Conservation (phyloP, 53 echinoderm and acorn worm genomes). For the Henricia sp. region DNA sequence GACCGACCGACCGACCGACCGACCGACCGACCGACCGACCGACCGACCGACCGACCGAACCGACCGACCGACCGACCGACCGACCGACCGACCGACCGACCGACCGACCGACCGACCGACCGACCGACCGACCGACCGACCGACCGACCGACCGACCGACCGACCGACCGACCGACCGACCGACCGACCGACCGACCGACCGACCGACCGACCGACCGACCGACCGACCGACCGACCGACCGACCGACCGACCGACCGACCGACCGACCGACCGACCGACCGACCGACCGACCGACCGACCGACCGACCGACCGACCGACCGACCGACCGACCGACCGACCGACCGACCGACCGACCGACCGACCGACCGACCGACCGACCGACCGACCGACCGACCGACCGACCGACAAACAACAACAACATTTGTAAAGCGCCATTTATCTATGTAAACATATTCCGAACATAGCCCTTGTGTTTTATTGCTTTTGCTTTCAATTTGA, state of each 20-base stretch:
- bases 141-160: conserved; percentile 1
- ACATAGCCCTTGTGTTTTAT: too few species aligned
- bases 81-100: conserved; percentile 1
- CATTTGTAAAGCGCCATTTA: too few species aligned
- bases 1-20: conserved; percentile 1
- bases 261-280: conserved; percentile 1
- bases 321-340: neutral
- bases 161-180: neutral
- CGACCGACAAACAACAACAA: too few species aligned
- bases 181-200: neutral
- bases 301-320: conserved; percentile 1
- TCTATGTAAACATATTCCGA: too few species aligned
- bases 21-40: conserved; percentile 1
- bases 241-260: conserved; percentile 1
- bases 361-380: neutral
- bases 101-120: conserved; percentile 1
- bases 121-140: conserved; percentile 1
- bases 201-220: neutral
- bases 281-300: conserved; percentile 1
- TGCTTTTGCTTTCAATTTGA: too few species aligned
- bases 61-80: neutral
- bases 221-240: neutral
- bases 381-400: conserved; percentile 1
- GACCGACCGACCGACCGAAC: neutral
- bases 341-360: conserved; percentile 1